These are phyloP conservation scores for Triplophysa bombifrons DNA, from an alignment of 2,797 vertebrate species.

Conservation along the genomic window DNA sequence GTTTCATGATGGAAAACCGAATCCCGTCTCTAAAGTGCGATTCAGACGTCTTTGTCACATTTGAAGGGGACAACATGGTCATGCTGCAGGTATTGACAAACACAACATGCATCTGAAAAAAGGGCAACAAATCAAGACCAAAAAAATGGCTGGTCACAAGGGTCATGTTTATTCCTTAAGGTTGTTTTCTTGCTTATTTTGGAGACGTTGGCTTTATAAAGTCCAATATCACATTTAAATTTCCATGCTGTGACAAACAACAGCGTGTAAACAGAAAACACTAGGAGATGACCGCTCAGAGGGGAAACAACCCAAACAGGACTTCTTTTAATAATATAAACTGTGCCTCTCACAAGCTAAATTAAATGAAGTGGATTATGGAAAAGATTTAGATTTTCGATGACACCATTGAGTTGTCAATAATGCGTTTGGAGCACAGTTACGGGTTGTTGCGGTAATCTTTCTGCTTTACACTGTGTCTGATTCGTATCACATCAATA, in stretches of 20 bases:
- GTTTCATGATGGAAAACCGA: constrained; percentile 74
- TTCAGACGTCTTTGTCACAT: constrained; percentile 71
- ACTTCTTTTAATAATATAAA: constrained; percentile 17
- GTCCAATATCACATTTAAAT: constrained; percentile 41
- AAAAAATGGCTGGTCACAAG: constrained; percentile 43
- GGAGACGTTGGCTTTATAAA: constrained; percentile 29
- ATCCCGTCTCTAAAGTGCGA: constrained; percentile 72
- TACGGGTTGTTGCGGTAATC: constrained; percentile 30
- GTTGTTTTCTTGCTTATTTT: constrained; percentile 53
- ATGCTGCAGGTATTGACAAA: constrained; percentile 71
- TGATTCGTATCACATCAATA: background rate
- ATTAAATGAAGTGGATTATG: constrained; percentile 24
- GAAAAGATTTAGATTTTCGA: constrained; percentile 8
- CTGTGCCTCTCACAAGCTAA: constrained; percentile 2
- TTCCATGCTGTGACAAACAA: constrained; percentile 46
- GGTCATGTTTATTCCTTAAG: constrained; percentile 47
- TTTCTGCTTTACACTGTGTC: constrained; percentile 9
- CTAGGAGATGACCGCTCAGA: constrained; percentile 24
- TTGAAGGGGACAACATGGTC: constrained; percentile 74
- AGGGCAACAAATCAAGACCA: background rate
- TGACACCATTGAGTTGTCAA: background rate
- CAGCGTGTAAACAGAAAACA: constrained; percentile 37
- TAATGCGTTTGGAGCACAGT: constrained; percentile 9
- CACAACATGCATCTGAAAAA: background rate
- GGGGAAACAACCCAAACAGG: constrained; percentile 20